Evolutionary conservation across 1,140 invertebrate genomes (phyloP).

Genomic region (Trichogramma pretiosum): DNA sequence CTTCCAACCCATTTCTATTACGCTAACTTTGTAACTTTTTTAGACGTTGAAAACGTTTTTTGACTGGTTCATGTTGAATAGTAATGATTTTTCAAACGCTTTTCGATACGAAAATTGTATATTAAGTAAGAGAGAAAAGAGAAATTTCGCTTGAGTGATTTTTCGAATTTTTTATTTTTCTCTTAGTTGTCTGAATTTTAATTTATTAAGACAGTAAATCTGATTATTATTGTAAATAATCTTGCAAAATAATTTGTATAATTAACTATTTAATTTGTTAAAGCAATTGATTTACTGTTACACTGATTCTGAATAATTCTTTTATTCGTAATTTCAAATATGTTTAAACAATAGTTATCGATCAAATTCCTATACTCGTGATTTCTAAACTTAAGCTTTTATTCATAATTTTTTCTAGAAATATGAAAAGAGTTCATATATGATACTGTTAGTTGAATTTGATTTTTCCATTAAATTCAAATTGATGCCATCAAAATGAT

Average conservation of each 20-base stretch:
- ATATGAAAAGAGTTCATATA: too few species aligned
- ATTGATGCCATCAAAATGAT: too few species aligned
- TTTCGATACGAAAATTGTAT: conserved; percentile 13
- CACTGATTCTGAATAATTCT: conserved; percentile 5
- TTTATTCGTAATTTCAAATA: conserved; percentile 7
- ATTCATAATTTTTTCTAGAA: neutral
- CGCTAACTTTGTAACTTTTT: conserved; percentile 14
- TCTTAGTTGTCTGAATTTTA: conserved; percentile 7
- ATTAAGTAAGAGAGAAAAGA: conserved; percentile 13
- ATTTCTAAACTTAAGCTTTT: conserved; percentile 10
- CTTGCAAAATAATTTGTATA: neutral
- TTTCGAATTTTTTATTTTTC: conserved; percentile 5
- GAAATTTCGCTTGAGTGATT: too few species aligned
- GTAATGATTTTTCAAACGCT: neutral
- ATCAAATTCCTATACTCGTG: conserved; percentile 15
- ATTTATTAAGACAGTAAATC: conserved; percentile 12
- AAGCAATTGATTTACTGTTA: too few species aligned
- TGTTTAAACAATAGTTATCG: conserved; percentile 1
- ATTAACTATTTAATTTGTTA: too few species aligned
- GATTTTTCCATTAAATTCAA: too few species aligned
- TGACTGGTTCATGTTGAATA: conserved; percentile 2
- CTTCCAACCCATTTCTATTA: conserved; percentile 11
- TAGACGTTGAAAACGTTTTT: conserved; percentile 14
- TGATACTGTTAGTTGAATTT: too few species aligned
- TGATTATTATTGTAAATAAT: conserved; percentile 15